Base-by-base conservation (phyloP, 2,113 vertebrate species). In the Periophthalmodon schlosseri region DNA sequence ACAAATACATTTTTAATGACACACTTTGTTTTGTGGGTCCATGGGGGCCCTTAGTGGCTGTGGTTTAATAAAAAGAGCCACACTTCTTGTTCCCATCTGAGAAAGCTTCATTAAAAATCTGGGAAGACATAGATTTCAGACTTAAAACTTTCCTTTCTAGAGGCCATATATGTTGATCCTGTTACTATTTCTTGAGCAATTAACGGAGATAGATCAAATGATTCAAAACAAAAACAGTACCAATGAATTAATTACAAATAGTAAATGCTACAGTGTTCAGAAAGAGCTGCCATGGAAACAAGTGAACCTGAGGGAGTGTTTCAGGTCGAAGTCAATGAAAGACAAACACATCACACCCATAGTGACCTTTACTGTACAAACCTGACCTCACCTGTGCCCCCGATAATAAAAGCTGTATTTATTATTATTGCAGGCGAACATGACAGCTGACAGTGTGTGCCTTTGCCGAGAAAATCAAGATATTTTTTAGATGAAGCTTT, bases 1-100 rank as follows among this genome's bases (percentile, higher is more conserved):
- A 75, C 87, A 86, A 90, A 85, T 91, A 79, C 75, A 91, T 90
- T 90, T 92, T 87, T 90, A 90, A 91, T 88, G 90, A 87, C 86
- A 86, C 85, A 89, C 87, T 91, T 88, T 91, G 88, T 90, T 89
- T 86, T 87, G 81, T 87, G 49, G 77, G 82, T 88, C 87, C 79
- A 73, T 39, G 46, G 89, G 89, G 84, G 77, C 72, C 81, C 84
- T 87, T 85, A 81, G 84, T 73, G 80, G 80, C 78, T 73, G 76
- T 49, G 82, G 77, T 90, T 87, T 89, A 91, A 88, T 87, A 91
- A 91, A 87, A 76, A 83, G 33, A 84, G 75, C 84, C 81, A 87
- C 84, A 71, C 76, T 84, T 81, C 82, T 79, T 58, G 71, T 70
- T 84, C 86, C 78, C 87, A 70, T 81, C 74, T 82, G 90, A 91